These are phyloP conservation scores for Psittacus erithacus DNA, from an alignment of 2,113 vertebrate species.

Conservation along the genomic window DNA sequence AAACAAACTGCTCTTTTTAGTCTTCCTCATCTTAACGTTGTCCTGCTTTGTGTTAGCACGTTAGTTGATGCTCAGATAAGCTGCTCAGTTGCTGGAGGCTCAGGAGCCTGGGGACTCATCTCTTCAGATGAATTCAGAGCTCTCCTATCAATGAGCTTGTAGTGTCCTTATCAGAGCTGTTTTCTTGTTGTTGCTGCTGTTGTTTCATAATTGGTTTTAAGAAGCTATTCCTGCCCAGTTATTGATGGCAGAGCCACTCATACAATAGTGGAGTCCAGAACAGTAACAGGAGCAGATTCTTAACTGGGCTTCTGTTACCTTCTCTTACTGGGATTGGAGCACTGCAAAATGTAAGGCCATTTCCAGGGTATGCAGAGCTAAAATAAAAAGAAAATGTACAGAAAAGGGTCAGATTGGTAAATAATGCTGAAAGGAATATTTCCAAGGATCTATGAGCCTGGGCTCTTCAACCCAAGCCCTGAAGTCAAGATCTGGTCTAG, in stretches of 20 bases:
- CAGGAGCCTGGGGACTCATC: neutral
- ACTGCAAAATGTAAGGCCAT: neutral
- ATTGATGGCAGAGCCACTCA: neutral
- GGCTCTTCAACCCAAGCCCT: neutral
- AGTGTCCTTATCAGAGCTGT: neutral
- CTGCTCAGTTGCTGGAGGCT: neutral
- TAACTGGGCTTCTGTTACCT: neutral
- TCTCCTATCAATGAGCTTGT: neutral
- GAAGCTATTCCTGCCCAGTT: neutral
- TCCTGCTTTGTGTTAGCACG: neutral
- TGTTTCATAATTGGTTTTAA: neutral
- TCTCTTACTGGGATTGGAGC: neutral
- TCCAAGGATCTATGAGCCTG: neutral
- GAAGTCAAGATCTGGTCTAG: neutral
- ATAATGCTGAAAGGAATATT: neutral
- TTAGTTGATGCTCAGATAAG: neutral
- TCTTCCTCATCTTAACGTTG: neutral
- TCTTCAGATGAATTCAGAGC: neutral
- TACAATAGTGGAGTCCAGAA: neutral
- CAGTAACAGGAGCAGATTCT: neutral
- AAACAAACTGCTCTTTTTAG: neutral
- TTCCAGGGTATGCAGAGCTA: neutral
- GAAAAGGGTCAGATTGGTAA: neutral
- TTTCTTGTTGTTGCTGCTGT: neutral
- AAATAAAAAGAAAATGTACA: neutral